These are phyloP conservation scores for Tribolium freemani DNA, from an alignment of 2,888 invertebrate species.

Conservation along the genomic window DNA sequence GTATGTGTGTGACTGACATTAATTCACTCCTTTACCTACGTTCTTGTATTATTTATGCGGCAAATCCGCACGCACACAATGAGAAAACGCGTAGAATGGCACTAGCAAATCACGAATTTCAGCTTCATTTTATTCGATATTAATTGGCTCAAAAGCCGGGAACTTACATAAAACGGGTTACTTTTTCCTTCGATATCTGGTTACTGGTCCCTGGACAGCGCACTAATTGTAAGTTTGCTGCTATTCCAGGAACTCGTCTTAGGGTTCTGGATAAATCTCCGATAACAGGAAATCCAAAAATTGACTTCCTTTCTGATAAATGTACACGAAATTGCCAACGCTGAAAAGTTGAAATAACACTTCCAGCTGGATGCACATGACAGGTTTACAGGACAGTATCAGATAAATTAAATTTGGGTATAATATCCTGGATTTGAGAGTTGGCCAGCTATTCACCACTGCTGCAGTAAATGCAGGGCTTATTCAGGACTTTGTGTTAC, in stretches of 20 bases:
- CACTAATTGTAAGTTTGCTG: not conserved
- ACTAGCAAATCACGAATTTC: slow-evolving; percentile 11
- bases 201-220: not conserved
- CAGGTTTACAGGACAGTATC: slow-evolving; percentile 12
- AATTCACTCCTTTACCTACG: slow-evolving; percentile 34
- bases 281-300: slow-evolving; percentile 8
- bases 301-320: slow-evolving; percentile 1
- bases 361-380: slow-evolving; percentile 37
- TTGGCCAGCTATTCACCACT: not conserved
- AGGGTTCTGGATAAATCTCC: not conserved
- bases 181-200: not conserved
- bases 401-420: slow-evolving; percentile 21
- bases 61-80: slow-evolving; percentile 32
- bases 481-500: not conserved
- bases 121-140: slow-evolving; percentile 10
- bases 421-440: slow-evolving; percentile 3
- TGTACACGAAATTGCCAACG: slow-evolving; percentile 14
- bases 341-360: slow-evolving; percentile 24
- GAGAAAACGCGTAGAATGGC: slow-evolving; percentile 13
- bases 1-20: slow-evolving; percentile 41
- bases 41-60: slow-evolving; percentile 27
- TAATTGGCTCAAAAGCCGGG: slow-evolving; percentile 19
- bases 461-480: not conserved
- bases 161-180: not conserved
- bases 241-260: not conserved